Base-by-base conservation (phyloP, 2,888 invertebrate genomes). In the Trissolcus brochymenae region DNA sequence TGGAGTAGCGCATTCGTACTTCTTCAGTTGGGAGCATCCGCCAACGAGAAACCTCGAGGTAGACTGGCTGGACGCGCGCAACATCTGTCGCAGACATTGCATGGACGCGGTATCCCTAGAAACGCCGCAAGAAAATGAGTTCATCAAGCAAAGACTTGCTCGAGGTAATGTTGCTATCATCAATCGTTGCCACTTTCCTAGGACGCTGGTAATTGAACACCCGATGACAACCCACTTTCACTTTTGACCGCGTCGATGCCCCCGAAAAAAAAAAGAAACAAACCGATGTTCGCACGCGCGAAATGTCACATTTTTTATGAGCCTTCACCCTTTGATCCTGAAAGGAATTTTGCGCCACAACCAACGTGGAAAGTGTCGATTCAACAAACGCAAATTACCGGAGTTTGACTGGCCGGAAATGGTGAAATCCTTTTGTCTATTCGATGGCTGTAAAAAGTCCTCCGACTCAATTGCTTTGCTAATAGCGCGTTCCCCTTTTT, bases 61-160 rank as follows among this genome's bases (percentile, higher is more conserved):
- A 1, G 96, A 96, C 87, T 96, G 96, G 96, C 90, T 97, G 62
- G 96, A 96, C 88, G 94, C 96, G 40, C 92, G 97, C 82, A 97
- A 97, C 90, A 96, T 96, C 86, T 97, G 97, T 90, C 93, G 97
- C 79, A 92, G 96, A 81, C 96, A 96, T 86, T 97, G 97, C 89
- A 97, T 97, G 97, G 97, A 97, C 90, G 95, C 96, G 82, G 96
- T 96, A 19, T 95, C 96, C 9, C 89, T 97, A 77, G 96, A 97
- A 90, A 96, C 96, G 7, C 96, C 96, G 13, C 96, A 96, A 90
- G 95, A 97, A 90, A 96, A 96, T 89, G 96, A 96, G 88, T 96
- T 96, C 88, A 91, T 96, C 82, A 96, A 96, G 90, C 96, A 96
- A 88, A 93, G 96, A 86, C 93, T 96, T 81, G 93, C 94, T 4